Evolutionary conservation across 2,888 invertebrate species (phyloP).

Genomic region (Spialia ferax): DNA sequence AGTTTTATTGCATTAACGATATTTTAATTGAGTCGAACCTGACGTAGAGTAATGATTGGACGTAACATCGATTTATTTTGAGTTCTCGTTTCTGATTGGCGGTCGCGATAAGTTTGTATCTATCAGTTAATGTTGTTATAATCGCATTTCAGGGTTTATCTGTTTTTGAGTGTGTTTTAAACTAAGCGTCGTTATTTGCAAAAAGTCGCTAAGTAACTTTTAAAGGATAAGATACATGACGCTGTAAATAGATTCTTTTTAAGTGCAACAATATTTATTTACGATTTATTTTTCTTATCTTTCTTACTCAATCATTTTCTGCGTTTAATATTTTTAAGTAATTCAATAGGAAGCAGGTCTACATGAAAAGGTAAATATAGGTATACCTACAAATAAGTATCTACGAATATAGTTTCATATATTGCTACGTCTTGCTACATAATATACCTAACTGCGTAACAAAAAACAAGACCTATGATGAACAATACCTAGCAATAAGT

Average conservation of each 20-base stretch:
- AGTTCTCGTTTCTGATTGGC: conserved; percentile 86
- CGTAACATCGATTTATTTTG: conserved; percentile 85
- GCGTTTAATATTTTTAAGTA: neutral
- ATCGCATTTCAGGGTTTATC: conserved; percentile 55
- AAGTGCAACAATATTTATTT: neutral
- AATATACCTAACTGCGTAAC: too few species aligned
- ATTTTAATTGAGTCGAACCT: conserved; percentile 86
- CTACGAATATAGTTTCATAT: too few species aligned
- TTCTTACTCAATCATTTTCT: neutral
- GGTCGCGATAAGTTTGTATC: conserved; percentile 83
- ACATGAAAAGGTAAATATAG: too few species aligned
- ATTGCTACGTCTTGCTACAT: too few species aligned
- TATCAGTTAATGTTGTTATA: conserved; percentile 83
- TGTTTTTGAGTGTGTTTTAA: conserved; percentile 38
- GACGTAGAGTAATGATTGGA: conserved; percentile 86
- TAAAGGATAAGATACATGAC: conserved; percentile 5
- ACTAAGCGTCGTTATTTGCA: conserved; percentile 35
- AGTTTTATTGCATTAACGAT: conserved; percentile 77
- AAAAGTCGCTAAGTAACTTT: conserved; percentile 18
- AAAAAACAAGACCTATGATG: too few species aligned
- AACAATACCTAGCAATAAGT: too few species aligned
- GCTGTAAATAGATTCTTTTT: neutral
- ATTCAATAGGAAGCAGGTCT: too few species aligned
- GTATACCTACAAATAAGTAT: neutral
- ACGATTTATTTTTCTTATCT: neutral